Evolutionary conservation across 2,888 invertebrate genomes (phyloP).

Genomic region (Rhogogaster chlorosoma): DNA sequence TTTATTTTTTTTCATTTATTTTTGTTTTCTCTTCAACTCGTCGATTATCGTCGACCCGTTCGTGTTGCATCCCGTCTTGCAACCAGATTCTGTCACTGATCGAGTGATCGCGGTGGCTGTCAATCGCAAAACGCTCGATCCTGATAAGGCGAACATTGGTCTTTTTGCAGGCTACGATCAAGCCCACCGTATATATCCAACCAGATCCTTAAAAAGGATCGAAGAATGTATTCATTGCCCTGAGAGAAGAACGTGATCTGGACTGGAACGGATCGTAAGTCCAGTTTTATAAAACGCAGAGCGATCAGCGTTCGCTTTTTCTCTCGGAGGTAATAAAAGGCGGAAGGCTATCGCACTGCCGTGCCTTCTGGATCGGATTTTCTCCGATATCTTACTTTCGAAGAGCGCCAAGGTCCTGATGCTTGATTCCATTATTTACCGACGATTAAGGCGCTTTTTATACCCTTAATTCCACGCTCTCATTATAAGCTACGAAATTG

Average conservation of each 20-base stretch:
- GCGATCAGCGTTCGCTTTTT: neutral
- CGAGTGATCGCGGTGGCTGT: constrained; percentile 38
- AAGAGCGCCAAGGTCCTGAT: neutral
- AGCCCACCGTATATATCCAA: neutral
- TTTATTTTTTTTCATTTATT: neutral
- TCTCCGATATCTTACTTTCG: neutral
- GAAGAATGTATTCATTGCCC: constrained; percentile 8
- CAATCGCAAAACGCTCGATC: neutral
- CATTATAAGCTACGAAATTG: neutral
- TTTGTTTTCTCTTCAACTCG: neutral
- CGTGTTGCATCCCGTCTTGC: too few relatives aligned
- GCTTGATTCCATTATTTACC: neutral
- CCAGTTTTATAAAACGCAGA: neutral
- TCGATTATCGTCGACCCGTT: neutral
- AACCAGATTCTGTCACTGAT: constrained; percentile 31
- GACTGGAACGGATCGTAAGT: neutral
- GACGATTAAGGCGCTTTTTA: neutral
- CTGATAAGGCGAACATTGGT: constrained; percentile 32
- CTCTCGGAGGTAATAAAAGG: neutral
- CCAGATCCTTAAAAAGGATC: constrained; percentile 1
- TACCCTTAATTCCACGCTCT: neutral
- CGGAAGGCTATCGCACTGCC: neutral
- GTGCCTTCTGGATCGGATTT: neutral
- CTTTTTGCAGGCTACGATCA: constrained; percentile 2
- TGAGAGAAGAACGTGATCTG: neutral